Evolutionary conservation across 92 coral and sea anemone species (phyloP).

Genomic region (Paragorgia papillata): DNA sequence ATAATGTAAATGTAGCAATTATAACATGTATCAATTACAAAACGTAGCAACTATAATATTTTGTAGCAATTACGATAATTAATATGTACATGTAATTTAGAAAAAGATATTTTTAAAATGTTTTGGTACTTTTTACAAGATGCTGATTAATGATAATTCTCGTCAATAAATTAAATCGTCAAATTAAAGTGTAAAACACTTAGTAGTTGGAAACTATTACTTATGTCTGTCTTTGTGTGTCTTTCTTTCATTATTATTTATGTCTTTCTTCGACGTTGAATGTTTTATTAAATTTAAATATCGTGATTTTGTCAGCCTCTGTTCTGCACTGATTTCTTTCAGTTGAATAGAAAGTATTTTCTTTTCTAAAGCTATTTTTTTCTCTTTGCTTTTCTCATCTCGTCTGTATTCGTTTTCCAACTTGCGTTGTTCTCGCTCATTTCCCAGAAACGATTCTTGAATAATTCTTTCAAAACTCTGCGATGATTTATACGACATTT

Average conservation of each 20-base stretch:
- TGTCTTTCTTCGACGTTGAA: background rate
- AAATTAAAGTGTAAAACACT: too few relatives aligned
- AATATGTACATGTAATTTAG: too few relatives aligned
- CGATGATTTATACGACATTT: background rate
- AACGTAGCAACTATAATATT: too few relatives aligned
- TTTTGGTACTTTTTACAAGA: too few relatives aligned
- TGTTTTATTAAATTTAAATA: constrained; percentile 10
- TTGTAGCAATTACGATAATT: too few relatives aligned
- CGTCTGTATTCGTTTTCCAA: constrained; percentile 1
- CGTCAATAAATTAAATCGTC: too few relatives aligned
- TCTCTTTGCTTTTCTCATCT: background rate
- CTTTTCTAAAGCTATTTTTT: constrained; percentile 18
- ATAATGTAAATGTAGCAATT: too few relatives aligned
- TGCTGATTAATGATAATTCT: too few relatives aligned
- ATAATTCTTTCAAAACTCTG: background rate
- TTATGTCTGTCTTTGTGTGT: background rate
- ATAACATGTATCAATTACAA: too few relatives aligned
- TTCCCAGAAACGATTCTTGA: constrained; percentile 7
- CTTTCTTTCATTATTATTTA: background rate
- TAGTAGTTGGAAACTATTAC: too few relatives aligned
- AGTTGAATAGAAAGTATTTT: background rate
- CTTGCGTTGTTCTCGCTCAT: constrained; percentile 19
- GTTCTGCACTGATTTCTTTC: constrained; percentile 23
- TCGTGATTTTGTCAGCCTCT: constrained; percentile 20
- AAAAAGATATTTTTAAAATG: too few relatives aligned